Percentiles rank a stretch among this genome's conserved stretches.
phyloP scores from a whole-genome alignment of 2,888 invertebrate genomes.

The Eulithis testata region DNA sequence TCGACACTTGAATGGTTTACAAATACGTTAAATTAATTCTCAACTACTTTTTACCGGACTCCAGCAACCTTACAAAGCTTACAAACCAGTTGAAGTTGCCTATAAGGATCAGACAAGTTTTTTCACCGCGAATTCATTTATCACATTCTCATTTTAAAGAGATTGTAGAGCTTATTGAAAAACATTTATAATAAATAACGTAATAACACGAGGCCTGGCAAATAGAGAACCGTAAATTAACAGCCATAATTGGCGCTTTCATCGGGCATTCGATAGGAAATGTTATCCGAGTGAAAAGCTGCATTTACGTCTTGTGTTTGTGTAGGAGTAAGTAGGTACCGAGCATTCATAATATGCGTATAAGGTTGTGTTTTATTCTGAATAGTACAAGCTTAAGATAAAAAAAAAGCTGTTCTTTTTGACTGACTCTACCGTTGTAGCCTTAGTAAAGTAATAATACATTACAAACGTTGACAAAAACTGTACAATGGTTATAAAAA shows the following conservation, averaged over 20 bases:
- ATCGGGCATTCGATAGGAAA: conserved; percentile 39
- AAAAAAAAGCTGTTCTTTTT: too few relatives aligned
- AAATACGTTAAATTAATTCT: conserved; percentile 27
- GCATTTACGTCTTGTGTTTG: conserved; percentile 31
- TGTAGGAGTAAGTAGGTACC: conserved; percentile 25
- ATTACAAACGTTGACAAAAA: too few relatives aligned
- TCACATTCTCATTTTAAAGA: conserved; percentile 18
- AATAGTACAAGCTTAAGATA: too few relatives aligned
- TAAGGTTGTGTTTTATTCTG: background rate
- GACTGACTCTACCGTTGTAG: too few relatives aligned
- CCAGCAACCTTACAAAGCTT: conserved; percentile 5
- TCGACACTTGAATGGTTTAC: conserved; percentile 27
- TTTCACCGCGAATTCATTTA: conserved; percentile 24
- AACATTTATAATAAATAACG: conserved; percentile 23
- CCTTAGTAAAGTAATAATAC: too few relatives aligned
- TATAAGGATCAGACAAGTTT: conserved; percentile 19
- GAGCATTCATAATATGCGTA: background rate
- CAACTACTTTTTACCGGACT: conserved; percentile 23
- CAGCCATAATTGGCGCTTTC: conserved; percentile 42
- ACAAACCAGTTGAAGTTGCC: conserved; percentile 26
- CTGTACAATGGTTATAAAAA: too few relatives aligned
- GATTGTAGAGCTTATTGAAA: conserved; percentile 23
- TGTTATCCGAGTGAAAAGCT: conserved; percentile 39
- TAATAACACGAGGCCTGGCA: conserved; percentile 26
- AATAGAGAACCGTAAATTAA: conserved; percentile 39